Evolutionary conservation across 2,888 invertebrate genomes (phyloP).

Genomic region (Macrophya alboannulata): DNA sequence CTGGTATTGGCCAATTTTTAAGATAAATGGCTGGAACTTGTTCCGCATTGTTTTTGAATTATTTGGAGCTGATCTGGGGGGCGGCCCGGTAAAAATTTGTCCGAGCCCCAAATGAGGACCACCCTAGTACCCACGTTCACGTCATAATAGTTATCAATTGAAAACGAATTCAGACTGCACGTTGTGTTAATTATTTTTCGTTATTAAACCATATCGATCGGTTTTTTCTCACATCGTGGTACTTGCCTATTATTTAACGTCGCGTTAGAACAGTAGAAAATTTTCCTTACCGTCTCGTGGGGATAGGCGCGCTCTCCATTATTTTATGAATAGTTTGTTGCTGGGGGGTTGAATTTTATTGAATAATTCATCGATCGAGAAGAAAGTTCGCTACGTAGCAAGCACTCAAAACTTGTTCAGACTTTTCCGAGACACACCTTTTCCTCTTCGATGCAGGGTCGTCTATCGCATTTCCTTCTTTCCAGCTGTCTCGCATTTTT

Average conservation of each 20-base stretch:
- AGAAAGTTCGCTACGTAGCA: not conserved
- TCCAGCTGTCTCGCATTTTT: not conserved
- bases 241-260: not conserved
- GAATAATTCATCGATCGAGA: slow-evolving; percentile 10
- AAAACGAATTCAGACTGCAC: not conserved
- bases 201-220: not conserved
- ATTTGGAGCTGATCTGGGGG: no score
- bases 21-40: no score
- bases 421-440: not conserved
- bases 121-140: not conserved
- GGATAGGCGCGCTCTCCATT: not conserved
- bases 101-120: no score
- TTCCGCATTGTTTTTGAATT: no score
- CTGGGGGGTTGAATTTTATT: not conserved
- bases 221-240: not conserved
- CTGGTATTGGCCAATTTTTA: no score
- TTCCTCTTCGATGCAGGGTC: not conserved
- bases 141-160: slow-evolving; percentile 16
- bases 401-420: slow-evolving; percentile 26
- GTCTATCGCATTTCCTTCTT: slow-evolving; percentile 17
- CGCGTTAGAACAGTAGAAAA: not conserved
- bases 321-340: not conserved
- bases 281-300: not conserved
- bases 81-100: no score
- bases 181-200: not conserved